phyloP scores from a whole-genome alignment of 2,113 vertebrate species.

The Guaruba guarouba region DNA sequence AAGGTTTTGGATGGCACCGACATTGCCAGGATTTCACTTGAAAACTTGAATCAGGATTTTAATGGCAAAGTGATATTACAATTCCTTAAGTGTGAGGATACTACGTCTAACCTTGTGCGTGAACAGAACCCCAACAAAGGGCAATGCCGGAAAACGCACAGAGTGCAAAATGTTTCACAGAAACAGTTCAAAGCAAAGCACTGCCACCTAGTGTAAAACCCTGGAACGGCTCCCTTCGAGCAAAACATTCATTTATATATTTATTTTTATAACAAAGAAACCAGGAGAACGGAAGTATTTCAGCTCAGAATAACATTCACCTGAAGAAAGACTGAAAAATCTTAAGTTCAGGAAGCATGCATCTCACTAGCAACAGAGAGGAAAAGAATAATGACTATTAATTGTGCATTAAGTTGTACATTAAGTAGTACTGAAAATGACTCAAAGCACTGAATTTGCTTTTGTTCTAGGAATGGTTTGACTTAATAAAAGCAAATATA shows the following conservation, averaged over 20 bases:
- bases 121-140: background rate
- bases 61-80: background rate
- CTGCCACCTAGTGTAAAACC: slow-evolving; percentile 15
- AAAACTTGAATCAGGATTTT: background rate
- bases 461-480: background rate
- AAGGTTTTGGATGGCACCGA: background rate
- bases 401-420: background rate
- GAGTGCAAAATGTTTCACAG: background rate
- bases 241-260: background rate
- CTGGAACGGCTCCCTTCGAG: background rate
- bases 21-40: background rate
- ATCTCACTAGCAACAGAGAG: background rate
- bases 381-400: background rate
- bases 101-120: background rate
- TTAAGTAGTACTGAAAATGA: background rate
- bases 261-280: background rate
- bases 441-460: background rate
- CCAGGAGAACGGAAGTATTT: background rate
- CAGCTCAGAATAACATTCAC: background rate
- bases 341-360: background rate
- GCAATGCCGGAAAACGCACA: background rate
- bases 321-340: background rate
- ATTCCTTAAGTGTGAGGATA: background rate
- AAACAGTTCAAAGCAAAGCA: background rate
- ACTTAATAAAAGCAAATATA: background rate